Evolutionary conservation across 1,140 invertebrate genomes (phyloP).

Genomic region (Portunus trituberculatus): DNA sequence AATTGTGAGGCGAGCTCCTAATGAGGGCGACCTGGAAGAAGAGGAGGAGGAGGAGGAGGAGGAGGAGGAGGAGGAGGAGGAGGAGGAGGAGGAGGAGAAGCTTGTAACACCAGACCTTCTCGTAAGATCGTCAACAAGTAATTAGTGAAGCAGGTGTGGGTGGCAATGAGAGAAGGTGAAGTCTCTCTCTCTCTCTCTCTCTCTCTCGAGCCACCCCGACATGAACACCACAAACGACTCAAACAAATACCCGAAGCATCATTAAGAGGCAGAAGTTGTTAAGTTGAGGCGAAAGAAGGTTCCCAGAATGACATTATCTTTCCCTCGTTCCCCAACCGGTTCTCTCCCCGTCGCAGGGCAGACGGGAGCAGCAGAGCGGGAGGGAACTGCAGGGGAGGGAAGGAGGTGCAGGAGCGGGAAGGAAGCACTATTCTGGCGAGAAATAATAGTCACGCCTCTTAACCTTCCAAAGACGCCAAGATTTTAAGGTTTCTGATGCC

Average conservation of each 20-base stretch:
- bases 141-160: not conserved
- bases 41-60: not conserved
- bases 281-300: not conserved
- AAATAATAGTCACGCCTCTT: too few relatives aligned
- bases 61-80: too few relatives aligned
- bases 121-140: not conserved
- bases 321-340: not conserved
- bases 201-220: not conserved
- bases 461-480: too few relatives aligned
- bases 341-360: not conserved
- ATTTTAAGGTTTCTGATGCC: too few relatives aligned
- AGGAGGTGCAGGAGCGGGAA: not conserved
- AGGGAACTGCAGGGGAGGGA: not conserved
- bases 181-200: not conserved
- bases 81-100: too few relatives aligned
- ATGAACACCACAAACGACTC: not conserved
- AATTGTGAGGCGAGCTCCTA: not conserved
- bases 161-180: not conserved
- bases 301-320: not conserved
- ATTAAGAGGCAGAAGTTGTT: not conserved
- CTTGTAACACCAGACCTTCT: not conserved
- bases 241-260: not conserved
- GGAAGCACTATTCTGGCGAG: not conserved
- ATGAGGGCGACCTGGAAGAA: not conserved
- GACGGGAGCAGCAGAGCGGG: not conserved